Evolutionary conservation across 1,140 invertebrate genomes (phyloP), one percentile per base, ranked within the genome.

Genomic region (Druon quercuslanigerum): DNA sequence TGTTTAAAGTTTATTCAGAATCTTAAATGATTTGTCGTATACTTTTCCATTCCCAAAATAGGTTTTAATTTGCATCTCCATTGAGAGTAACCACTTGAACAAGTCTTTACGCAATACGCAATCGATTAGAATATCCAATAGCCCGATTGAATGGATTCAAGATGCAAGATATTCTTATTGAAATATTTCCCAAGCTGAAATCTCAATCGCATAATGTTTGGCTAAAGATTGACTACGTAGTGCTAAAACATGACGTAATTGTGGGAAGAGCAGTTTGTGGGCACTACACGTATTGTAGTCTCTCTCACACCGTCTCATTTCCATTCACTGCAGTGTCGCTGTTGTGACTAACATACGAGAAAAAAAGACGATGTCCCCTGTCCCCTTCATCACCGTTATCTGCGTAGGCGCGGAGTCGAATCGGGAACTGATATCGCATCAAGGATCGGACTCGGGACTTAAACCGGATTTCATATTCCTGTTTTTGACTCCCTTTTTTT

Each of bases 301-400:
- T 66, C 57, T 66, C 57, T 66, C 57, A 33, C 25, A 40, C 13
- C 3, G 8, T 40, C 60, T 66, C 40, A 66, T 66, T 33, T 66
- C 20, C 60, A 66, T 66, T 66, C 60, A 66, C 60, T 40, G 60
- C 25, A 33, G 46, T 66, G 25, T 54, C 52, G 17, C 60, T 66
- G 33, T 66, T 66, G 60, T 66, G 33, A 66, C 60, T 66, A 66
- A 33, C 14, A 66, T n/a, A 20, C n/a, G 60, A 46, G 20, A 14
- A 60, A 60, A 60, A 66, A 66, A 66, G 25, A 7, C 25, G n/a
- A 40, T 46, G 25, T 40, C 25, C 54, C 56, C 71, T 60, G 60
- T 73, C 56, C 60, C 60, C 60, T 50, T 33, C n/a, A 51, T 19
- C 50, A 72, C 76, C 80, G 82, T 83, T 83, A 83, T 72, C 50